Conservation (phyloP, 2,888 invertebrate genomes). For the Ichneumon xanthorius region DNA sequence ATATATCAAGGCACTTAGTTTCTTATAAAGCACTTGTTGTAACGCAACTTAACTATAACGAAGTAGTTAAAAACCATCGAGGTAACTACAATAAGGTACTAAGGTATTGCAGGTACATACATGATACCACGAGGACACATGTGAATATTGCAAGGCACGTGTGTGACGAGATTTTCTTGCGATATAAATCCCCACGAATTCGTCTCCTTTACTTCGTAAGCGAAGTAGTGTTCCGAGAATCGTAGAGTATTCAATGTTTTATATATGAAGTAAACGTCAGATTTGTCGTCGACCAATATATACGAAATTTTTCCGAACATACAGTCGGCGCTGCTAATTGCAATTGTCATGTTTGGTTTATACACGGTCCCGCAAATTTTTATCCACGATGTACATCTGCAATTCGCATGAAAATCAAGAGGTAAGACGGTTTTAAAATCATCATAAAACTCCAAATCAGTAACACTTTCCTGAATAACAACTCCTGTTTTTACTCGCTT, state of each 20-base stretch:
- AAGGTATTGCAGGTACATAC: constrained; percentile 10
- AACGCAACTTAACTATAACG: not conserved
- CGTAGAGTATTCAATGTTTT: constrained; percentile 3
- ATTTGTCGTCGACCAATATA: not conserved
- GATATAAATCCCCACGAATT: constrained; percentile 19
- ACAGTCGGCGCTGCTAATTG: not conserved
- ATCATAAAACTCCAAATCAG: not conserved
- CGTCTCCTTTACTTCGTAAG: constrained; percentile 5
- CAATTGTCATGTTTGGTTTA: constrained; percentile 13
- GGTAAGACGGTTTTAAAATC: constrained; percentile 19
- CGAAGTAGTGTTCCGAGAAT: constrained; percentile 18
- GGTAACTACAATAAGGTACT: not conserved
- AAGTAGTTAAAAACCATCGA: not conserved
- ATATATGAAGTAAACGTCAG: not conserved
- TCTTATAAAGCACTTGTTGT: too few relatives aligned
- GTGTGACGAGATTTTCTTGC: constrained; percentile 11
- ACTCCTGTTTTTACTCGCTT: not conserved
- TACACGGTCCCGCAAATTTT: not conserved
- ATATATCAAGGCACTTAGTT: too few relatives aligned
- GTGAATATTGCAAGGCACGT: constrained; percentile 1
- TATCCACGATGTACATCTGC: constrained; percentile 10
- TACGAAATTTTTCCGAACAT: constrained; percentile 15
- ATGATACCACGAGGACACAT: constrained; percentile 19
- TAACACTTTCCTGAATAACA: not conserved
- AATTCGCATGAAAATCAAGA: not conserved